Conservation (phyloP, 1,140 invertebrate genomes). For the Popillia japonica region DNA sequence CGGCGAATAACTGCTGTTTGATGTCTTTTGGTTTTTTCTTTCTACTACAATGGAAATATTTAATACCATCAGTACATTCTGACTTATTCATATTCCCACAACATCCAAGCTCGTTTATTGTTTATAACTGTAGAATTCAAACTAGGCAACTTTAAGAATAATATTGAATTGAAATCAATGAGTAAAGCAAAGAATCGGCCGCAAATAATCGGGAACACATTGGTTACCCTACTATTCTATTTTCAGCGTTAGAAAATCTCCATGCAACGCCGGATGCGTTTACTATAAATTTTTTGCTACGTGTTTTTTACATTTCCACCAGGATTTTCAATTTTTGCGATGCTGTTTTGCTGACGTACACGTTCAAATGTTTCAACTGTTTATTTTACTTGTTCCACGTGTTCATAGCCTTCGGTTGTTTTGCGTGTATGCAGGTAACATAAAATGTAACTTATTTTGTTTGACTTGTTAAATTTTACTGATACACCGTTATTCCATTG, state of each 20-base stretch:
- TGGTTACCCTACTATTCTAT: no score
- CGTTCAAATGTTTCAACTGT: conserved; percentile 21
- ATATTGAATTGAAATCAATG: no score
- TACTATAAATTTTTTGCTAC: conserved; percentile 6
- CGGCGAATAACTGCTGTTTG: no score
- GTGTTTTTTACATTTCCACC: conserved; percentile 21
- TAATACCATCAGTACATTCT: no score
- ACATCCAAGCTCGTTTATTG: no score
- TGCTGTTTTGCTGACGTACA: conserved; percentile 28
- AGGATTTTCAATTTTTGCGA: conserved; percentile 30
- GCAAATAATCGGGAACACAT: no score
- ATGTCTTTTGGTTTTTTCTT: no score
- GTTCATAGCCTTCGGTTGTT: conserved; percentile 26
- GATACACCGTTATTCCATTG: conserved; percentile 30
- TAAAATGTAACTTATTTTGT: conserved; percentile 35
- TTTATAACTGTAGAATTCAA: no score
- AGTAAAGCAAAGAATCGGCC: no score
- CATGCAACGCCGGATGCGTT: not conserved
- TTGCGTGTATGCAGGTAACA: conserved; percentile 33
- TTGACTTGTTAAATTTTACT: conserved; percentile 34
- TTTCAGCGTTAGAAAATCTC: not conserved
- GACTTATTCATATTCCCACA: no score
- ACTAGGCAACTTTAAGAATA: no score
- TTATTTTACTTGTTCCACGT: conserved; percentile 27
- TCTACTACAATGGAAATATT: no score